Base-by-base conservation (phyloP, 1,140 invertebrate species). In the Littorina saxatilis region DNA sequence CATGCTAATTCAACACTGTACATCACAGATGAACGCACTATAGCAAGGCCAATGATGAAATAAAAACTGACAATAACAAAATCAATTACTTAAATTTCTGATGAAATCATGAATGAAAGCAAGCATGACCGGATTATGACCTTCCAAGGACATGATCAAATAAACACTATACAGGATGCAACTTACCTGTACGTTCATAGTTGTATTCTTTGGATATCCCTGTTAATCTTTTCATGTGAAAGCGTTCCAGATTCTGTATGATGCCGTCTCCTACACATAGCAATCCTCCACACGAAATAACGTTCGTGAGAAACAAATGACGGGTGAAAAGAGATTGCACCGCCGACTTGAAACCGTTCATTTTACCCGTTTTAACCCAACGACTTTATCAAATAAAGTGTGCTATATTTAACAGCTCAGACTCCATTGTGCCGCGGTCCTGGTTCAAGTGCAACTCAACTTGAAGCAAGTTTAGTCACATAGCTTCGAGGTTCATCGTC, bases 251-350 rank as follows among this genome's bases (percentile, higher is more conserved):
- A 35, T 83, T 84, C 40, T 89, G 88, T 29, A 82, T 81, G n/a
- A 89, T 75, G 40, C 79, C 55, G 75, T 89, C 88, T 37, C 87
- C 87, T 61, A 87, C 23, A n/a, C 66, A 83, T 27, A 88, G 68
- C 20, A 89, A 58, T 29, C 76, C 66, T 2, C 85, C 82, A 68
- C 80, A 80, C 1, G 85, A 85, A 23, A 79, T 72, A 43, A 85
- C 86, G 74, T 88, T 89, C 50, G 87, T 88, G 0, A 85, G 23
- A 35, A 87, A 79, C 23, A 89, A 58, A 75, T 89, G 83, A 40
- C 84, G 86, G 20, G 75, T 76, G 79, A 88, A 89, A 39, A 88
- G 37, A 9, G 74, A 37, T 15, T 29, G 73, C n/a, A 50, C 29
- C 17, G 32, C 27, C 39, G 17, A 17, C 27, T 43, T 75, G 1